phyloP scores from a whole-genome alignment of 2,888 invertebrate species.

The Caenorhabditis sp. region DNA sequence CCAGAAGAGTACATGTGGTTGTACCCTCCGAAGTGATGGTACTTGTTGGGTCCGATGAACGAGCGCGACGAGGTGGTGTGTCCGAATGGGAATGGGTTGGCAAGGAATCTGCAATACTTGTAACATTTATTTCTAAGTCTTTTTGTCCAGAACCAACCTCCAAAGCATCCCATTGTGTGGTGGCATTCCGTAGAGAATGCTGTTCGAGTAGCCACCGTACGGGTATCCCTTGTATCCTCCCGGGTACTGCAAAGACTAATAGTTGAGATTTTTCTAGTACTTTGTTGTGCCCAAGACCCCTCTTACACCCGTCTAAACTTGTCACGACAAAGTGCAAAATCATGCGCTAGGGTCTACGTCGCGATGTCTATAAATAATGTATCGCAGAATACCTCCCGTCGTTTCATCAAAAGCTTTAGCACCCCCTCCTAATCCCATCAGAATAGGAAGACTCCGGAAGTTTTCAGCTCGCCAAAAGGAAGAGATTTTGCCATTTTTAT shows the following conservation, averaged over 20 bases:
- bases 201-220: constrained; percentile 70
- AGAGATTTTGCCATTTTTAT: no score
- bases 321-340: constrained; percentile 27
- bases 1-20: constrained; percentile 71
- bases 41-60: constrained; percentile 77
- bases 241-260: constrained; percentile 54
- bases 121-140: not conserved
- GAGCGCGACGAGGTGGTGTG: constrained; percentile 48
- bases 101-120: constrained; percentile 68
- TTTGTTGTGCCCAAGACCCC: not conserved
- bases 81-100: constrained; percentile 74
- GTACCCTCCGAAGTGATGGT: constrained; percentile 76
- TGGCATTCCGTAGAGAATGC: constrained; percentile 75
- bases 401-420: not conserved
- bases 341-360: constrained; percentile 1
- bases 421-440: not conserved
- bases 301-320: not conserved
- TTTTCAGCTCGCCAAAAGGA: no score
- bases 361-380: constrained; percentile 1
- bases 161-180: constrained; percentile 76
- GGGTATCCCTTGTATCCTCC: constrained; percentile 57
- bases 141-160: constrained; percentile 44
- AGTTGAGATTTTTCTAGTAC: not conserved
- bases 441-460: constrained; percentile 15
- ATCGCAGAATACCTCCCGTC: constrained; percentile 1